Percentiles rank a stretch among this genome's conserved stretches.
These are phyloP conservation scores for Parnassius smintheus DNA, from an alignment of 2,888 invertebrate species.

Conservation along the genomic window DNA sequence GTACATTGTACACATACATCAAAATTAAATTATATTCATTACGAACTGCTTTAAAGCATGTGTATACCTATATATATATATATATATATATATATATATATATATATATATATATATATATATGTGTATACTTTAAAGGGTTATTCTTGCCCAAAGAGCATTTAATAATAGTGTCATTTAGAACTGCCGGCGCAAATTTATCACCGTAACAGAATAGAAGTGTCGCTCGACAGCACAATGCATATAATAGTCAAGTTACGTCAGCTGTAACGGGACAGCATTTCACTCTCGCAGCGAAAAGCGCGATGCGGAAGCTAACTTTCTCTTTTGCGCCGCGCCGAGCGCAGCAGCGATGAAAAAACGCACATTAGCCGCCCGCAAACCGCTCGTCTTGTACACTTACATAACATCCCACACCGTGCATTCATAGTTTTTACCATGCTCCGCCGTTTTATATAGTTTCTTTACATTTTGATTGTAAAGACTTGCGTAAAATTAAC, in stretches of 20 bases:
- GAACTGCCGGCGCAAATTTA: constrained; percentile 31
- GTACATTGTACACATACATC: too few relatives aligned
- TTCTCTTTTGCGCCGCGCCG: constrained; percentile 68
- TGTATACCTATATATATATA: too few relatives aligned
- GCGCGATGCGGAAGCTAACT: constrained; percentile 77
- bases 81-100: too few relatives aligned
- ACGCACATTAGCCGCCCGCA: constrained; percentile 45
- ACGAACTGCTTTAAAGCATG: too few relatives aligned
- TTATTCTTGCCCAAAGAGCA: neutral
- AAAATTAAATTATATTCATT: too few relatives aligned
- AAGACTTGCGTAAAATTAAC: neutral
- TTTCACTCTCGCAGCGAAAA: constrained; percentile 78
- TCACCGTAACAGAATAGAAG: constrained; percentile 35
- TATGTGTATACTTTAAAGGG: constrained; percentile 14
- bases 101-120: too few relatives aligned
- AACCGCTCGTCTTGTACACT: constrained; percentile 25
- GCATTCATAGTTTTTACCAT: constrained; percentile 17
- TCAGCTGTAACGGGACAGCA: constrained; percentile 76
- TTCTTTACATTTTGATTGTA: constrained; percentile 11
- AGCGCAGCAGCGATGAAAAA: constrained; percentile 51
- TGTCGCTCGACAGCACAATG: constrained; percentile 35
- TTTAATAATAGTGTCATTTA: constrained; percentile 3
- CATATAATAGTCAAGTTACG: constrained; percentile 66
- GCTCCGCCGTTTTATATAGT: constrained; percentile 16
- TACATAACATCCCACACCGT: constrained; percentile 31